Conservation (phyloP, 2,113 vertebrate genomes). For the Sula dactylatra region DNA sequence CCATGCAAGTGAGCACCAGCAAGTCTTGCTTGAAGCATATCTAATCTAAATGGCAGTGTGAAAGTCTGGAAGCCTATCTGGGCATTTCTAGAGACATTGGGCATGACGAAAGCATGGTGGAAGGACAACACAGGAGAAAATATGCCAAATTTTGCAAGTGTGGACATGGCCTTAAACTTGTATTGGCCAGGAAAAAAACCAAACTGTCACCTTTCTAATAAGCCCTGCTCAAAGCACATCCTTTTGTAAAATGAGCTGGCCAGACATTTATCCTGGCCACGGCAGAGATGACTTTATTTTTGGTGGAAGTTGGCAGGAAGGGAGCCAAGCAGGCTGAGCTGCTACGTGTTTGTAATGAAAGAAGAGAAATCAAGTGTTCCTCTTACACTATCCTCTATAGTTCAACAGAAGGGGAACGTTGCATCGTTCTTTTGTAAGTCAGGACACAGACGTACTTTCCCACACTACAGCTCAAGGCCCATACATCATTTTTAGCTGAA, state of each 20-base stretch:
- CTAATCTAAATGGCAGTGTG: not conserved
- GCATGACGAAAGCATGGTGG: not conserved
- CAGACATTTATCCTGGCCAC: not conserved
- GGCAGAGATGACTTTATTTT: conserved; percentile 44
- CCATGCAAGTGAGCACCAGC: not conserved
- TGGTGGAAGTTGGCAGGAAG: conserved; percentile 40
- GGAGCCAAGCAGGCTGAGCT: conserved; percentile 28
- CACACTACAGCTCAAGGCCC: not conserved
- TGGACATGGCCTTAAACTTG: not conserved
- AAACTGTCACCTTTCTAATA: conserved; percentile 34
- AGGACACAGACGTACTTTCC: not conserved
- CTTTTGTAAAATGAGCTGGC: not conserved
- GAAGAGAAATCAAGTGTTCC: not conserved
- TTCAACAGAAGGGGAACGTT: not conserved
- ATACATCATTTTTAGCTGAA: not conserved
- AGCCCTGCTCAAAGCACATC: conserved; percentile 5
- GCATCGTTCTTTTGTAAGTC: not conserved
- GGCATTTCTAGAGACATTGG: not conserved
- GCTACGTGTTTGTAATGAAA: conserved; percentile 9
- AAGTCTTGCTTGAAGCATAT: not conserved
- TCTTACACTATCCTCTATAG: not conserved
- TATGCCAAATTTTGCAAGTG: not conserved
- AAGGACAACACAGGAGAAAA: not conserved
- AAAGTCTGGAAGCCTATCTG: not conserved
- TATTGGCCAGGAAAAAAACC: not conserved